phyloP scores from a whole-genome alignment of 2,113 vertebrate genomes.

The Scortum barcoo region DNA sequence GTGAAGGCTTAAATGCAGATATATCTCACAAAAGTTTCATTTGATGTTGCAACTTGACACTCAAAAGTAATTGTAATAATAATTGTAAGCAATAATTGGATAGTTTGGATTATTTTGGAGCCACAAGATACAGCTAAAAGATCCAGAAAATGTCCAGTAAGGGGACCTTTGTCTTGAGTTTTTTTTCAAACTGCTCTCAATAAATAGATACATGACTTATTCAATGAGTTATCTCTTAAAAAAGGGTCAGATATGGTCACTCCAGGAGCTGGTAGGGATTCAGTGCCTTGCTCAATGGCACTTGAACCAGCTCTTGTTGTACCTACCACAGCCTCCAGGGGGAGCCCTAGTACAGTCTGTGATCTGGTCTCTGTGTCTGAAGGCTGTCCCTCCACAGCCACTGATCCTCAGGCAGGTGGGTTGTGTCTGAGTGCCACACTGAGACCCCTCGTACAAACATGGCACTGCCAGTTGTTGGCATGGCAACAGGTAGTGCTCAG shows the following conservation, averaged over 20 bases:
- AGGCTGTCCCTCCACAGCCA: not conserved
- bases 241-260: not conserved
- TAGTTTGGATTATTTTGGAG: not conserved
- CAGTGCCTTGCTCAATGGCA: not conserved
- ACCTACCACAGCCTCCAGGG: slow-evolving; percentile 52
- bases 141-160: not conserved
- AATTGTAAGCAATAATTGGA: not conserved
- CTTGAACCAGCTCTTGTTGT: not conserved
- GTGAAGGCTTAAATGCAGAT: slow-evolving; percentile 10
- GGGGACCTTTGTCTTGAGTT: not conserved
- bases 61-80: not conserved
- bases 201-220: not conserved
- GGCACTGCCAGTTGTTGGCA: slow-evolving; percentile 39
- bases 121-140: not conserved
- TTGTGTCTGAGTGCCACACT: slow-evolving; percentile 31
- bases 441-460: slow-evolving; percentile 19
- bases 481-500: slow-evolving; percentile 37
- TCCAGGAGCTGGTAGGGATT: not conserved
- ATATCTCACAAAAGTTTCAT: not conserved
- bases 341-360: slow-evolving; percentile 56
- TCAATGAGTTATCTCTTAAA: too few relatives aligned
- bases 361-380: not conserved
- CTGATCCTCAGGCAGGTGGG: slow-evolving; percentile 8
- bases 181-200: not conserved
- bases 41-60: not conserved